Percentiles rank a stretch among this genome's conserved stretches.
Conservation (phyloP, 2,888 invertebrate species). For the Chirona hameri region DNA sequence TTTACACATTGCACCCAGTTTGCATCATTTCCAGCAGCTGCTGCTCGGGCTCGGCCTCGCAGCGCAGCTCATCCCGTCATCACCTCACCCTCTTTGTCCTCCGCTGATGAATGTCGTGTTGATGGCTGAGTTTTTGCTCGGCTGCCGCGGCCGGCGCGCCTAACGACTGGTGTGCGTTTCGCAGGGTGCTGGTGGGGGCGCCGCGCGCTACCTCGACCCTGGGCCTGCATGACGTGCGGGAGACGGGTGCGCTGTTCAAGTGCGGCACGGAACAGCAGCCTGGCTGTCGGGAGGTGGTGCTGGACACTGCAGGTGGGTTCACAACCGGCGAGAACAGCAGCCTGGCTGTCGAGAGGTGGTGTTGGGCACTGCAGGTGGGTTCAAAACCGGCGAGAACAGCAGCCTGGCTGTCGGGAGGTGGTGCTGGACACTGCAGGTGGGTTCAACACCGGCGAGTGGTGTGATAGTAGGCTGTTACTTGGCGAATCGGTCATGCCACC, state of each 20-base stretch:
- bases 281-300: neutral
- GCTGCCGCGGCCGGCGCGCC: no score
- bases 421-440: slow-evolving; percentile 1
- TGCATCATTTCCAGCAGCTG: no score
- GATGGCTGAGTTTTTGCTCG: no score
- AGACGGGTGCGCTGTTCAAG: slow-evolving; percentile 14
- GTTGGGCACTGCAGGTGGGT: neutral
- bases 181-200: slow-evolving; percentile 22
- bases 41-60: no score
- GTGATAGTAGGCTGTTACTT: neutral
- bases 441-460: neutral
- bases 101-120: no score
- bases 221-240: neutral
- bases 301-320: slow-evolving; percentile 7
- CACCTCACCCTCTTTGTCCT: no score
- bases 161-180: neutral
- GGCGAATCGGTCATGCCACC: neutral
- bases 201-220: neutral
- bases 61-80: no score
- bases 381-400: neutral
- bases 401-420: neutral
- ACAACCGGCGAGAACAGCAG: no score
- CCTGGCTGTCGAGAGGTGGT: neutral
- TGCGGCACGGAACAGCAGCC: neutral
- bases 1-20: no score